A percentile compares a stretch with the other conserved stretches of the same genome.
Evolutionary conservation across 2,888 invertebrate species (phyloP).

Genomic region (Aleiodes testaceus): DNA sequence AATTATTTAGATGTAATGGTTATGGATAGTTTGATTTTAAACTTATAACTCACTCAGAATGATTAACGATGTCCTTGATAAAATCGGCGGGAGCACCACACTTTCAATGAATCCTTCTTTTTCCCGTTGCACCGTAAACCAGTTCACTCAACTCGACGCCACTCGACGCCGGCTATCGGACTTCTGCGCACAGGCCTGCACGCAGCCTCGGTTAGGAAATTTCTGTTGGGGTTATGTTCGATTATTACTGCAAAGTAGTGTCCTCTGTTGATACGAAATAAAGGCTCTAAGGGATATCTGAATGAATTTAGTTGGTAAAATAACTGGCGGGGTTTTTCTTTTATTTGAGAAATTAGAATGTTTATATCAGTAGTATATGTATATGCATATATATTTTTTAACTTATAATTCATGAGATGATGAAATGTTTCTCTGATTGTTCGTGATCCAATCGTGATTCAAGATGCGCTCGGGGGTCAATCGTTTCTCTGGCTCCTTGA

Average conservation of each 20-base stretch:
- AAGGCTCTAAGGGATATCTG: too few relatives aligned
- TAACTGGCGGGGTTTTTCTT: too few relatives aligned
- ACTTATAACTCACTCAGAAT: conserved; percentile 15
- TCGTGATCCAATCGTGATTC: conserved; percentile 8
- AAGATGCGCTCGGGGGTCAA: background rate
- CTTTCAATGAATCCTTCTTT: conserved; percentile 39
- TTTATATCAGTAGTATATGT: too few relatives aligned
- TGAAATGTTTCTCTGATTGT: background rate
- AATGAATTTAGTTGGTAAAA: too few relatives aligned
- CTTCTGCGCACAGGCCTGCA: conserved; percentile 29
- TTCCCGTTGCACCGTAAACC: conserved; percentile 32
- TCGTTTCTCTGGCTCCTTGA: background rate
- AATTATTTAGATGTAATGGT: background rate
- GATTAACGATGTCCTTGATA: conserved; percentile 31
- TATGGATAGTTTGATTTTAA: background rate
- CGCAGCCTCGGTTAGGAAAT: conserved; percentile 22
- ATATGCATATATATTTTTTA: background rate
- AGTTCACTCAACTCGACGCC: conserved; percentile 44
- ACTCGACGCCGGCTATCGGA: conserved; percentile 38
- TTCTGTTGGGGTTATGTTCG: background rate
- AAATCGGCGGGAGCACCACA: conserved; percentile 42
- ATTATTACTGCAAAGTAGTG: background rate
- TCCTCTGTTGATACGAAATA: too few relatives aligned
- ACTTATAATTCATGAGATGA: background rate
- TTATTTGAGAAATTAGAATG: too few relatives aligned